Evolutionary conservation across 2,113 vertebrate genomes (phyloP), one percentile per base, ranked within the genome.

Genomic region (Gnathochromis pfefferi): DNA sequence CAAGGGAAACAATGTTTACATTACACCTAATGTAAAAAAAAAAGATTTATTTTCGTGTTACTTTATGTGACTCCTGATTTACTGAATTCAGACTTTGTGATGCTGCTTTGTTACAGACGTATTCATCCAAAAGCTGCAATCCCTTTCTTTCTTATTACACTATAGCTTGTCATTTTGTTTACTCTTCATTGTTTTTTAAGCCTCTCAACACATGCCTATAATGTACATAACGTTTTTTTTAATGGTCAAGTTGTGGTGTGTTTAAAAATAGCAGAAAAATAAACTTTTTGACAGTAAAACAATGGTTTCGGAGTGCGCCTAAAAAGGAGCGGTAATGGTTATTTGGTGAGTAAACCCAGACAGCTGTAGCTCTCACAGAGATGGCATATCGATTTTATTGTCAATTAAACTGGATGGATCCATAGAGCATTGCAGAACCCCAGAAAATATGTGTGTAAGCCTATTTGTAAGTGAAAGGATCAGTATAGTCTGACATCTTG

Each of bases 361-460:
- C 45, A 51, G 73, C 45, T 51, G 16, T 51, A 78, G 73, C 73
- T 78, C 57, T 81, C 54, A 65, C 31, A 51, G 84, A 80, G 51
- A 31, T 23, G 33, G 17, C 26, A n/a, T n/a, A 92, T 91, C 19
- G 86, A 91, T 83, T 90, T 68, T 75, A 63, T 57, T 91, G 87
- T 80, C 86, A 78, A 13, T 78, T 78, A 78, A 78, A 78, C 73
- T 78, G 73, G 73, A 91, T 81, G 42, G 45, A 80, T 83, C 33
- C 40, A 47, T 33, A 60, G 6, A 73, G 47, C 16, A 23, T 10
- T 33, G 42, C 38, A 58, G 40, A 85, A 65, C 65, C 26, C 26
- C 35, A 58, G 42, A 88, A 38, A 80, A 86, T 88, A 26, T 54
- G 23, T n/a, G 26, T 19, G 3, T 54, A 57, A 38, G 40, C 23